Evolutionary conservation across 2,888 invertebrate species (phyloP).

Genomic region (Rhopalosiphum nymphaeae): DNA sequence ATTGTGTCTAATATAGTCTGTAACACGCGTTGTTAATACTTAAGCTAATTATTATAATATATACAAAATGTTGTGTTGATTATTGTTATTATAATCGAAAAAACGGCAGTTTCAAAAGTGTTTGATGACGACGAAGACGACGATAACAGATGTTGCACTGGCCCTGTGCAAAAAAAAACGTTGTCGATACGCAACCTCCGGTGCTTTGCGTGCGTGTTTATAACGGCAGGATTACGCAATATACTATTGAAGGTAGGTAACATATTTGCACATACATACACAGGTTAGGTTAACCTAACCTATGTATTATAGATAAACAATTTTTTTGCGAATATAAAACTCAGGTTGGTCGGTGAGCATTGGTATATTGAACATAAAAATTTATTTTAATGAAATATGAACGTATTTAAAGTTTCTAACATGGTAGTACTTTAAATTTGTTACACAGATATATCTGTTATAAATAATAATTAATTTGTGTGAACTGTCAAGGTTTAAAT

Average conservation of each 20-base stretch:
- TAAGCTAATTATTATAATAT: background rate
- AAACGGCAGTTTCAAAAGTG: background rate
- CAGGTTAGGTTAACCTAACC: background rate
- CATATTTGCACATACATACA: background rate
- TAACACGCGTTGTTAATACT: background rate
- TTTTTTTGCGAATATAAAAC: background rate
- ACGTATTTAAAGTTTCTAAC: background rate
- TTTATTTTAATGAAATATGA: background rate
- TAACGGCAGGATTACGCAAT: background rate
- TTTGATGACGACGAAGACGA: background rate
- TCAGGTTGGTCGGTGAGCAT: background rate
- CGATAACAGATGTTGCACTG: background rate
- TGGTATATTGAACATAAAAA: background rate
- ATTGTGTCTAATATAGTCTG: background rate
- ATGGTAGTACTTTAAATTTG: too few relatives aligned
- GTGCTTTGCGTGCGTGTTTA: background rate
- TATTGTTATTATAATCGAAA: conserved; percentile 9
- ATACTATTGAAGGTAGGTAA: background rate
- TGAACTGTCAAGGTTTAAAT: too few relatives aligned
- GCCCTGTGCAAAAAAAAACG: conserved; percentile 3
- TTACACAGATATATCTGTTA: too few relatives aligned
- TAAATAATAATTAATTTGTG: too few relatives aligned
- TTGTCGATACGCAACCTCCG: background rate
- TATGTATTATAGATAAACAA: background rate
- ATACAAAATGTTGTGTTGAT: background rate